These are phyloP conservation scores for Notothenia rossii DNA, from an alignment of 2,113 vertebrate species.

Conservation along the genomic window DNA sequence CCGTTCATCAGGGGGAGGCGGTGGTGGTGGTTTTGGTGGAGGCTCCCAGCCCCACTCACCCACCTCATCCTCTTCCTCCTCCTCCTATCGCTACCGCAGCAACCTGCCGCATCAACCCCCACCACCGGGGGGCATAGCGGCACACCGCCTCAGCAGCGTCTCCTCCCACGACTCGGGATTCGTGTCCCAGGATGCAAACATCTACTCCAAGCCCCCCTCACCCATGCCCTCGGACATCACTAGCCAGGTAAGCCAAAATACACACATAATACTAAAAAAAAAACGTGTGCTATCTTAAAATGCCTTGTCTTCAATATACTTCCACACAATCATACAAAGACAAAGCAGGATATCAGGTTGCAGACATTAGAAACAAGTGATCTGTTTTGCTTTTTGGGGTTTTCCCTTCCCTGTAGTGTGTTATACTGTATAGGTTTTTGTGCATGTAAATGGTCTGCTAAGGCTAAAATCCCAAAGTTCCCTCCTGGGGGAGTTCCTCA, in stretches of 20 bases:
- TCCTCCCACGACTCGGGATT: constrained; percentile 98
- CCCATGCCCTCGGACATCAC: constrained; percentile 98
- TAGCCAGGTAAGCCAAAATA: constrained; percentile 90
- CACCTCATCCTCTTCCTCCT: constrained; percentile 85
- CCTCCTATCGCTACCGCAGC: constrained; percentile 96
- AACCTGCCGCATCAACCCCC: constrained; percentile 91
- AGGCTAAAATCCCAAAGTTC: too few species aligned
- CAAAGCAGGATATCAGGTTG: too few species aligned
- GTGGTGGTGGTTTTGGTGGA: constrained; percentile 64
- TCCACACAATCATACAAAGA: too few species aligned
- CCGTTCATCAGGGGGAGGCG: constrained; percentile 85
- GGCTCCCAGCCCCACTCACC: constrained; percentile 88
- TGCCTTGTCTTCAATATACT: too few species aligned
- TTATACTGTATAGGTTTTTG: too few species aligned
- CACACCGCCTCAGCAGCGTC: constrained; percentile 96
- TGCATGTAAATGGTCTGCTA: too few species aligned
- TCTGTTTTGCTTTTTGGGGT: too few species aligned
- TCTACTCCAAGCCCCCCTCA: constrained; percentile 96
- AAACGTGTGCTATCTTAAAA: too few species aligned
- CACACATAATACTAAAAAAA: background rate
- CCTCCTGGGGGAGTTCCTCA: too few species aligned
- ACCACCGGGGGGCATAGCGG: constrained; percentile 80
- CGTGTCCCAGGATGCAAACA: constrained; percentile 94
- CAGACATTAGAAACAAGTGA: too few species aligned
- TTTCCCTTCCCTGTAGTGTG: too few species aligned